A percentile compares a stretch with the other conserved stretches of the same genome.
Evolutionary conservation across 2,113 vertebrate species (phyloP).

Genomic region (Sula dactylatra): DNA sequence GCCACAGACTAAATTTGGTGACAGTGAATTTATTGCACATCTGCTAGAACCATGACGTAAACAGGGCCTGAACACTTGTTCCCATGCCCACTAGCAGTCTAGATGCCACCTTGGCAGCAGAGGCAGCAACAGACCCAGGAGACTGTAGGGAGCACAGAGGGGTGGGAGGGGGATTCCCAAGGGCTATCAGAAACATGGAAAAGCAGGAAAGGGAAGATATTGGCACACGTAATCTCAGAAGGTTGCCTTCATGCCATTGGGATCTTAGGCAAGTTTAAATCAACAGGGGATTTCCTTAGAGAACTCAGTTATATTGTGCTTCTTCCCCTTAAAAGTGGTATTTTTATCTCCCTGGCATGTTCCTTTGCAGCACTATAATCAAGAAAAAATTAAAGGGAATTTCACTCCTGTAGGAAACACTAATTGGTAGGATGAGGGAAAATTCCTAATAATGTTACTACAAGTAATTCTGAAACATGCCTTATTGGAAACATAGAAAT

Average conservation of each 20-base stretch:
- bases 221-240: not conserved
- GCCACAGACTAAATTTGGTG: not conserved
- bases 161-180: not conserved
- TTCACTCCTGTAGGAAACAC: not conserved
- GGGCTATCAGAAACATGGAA: not conserved
- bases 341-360: not conserved
- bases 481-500: not conserved
- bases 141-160: accelerated
- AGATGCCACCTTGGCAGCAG: not conserved
- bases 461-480: not conserved
- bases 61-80: not conserved
- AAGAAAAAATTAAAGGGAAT: not conserved
- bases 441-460: not conserved
- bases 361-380: not conserved
- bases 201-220: not conserved
- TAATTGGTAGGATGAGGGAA: not conserved
- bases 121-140: not conserved
- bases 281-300: not conserved
- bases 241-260: accelerated
- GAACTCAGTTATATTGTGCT: not conserved
- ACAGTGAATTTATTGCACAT: not conserved
- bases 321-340: not conserved
- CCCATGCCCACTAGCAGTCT: not conserved
- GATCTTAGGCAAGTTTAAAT: not conserved
- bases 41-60: not conserved